A percentile compares a stretch with the other conserved stretches of the same genome.
Conservation (phyloP, 2,888 invertebrate species). For the Teinopalpus imperialis region DNA sequence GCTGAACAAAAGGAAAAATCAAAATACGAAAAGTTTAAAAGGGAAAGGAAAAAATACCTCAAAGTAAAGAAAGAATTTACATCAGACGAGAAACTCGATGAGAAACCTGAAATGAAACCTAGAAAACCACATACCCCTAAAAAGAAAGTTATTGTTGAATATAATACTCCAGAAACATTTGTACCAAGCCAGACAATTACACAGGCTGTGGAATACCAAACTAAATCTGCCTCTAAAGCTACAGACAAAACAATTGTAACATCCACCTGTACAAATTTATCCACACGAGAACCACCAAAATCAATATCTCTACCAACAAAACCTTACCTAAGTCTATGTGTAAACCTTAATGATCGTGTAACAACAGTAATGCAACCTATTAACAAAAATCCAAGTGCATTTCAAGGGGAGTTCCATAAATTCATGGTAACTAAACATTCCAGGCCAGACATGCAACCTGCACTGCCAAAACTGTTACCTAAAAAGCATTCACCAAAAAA, state of each 20-base stretch:
- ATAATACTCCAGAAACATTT: constrained; percentile 13
- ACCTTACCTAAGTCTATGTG: constrained; percentile 34
- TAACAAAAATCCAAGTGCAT: constrained; percentile 68
- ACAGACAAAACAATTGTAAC: constrained; percentile 10
- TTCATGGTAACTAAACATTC: constrained; percentile 49
- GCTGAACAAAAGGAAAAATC: constrained; percentile 45
- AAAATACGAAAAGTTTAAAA: constrained; percentile 41
- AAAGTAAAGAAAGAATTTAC: constrained; percentile 36
- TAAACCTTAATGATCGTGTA: constrained; percentile 43
- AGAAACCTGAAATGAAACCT: constrained; percentile 53
- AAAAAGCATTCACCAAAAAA: constrained; percentile 29
- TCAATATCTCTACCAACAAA: constrained; percentile 26
- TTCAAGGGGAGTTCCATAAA: constrained; percentile 66
- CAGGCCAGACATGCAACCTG: constrained; percentile 1
- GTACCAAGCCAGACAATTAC: constrained; percentile 7
- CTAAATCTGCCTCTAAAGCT: too few relatives aligned
- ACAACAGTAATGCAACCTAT: constrained; percentile 53
- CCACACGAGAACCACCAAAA: constrained; percentile 24
- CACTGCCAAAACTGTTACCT: constrained; percentile 1
- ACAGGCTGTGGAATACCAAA: neutral
- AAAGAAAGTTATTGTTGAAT: constrained; percentile 38
- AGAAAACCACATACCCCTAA: constrained; percentile 61
- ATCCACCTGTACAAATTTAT: too few relatives aligned
- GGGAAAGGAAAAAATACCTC: constrained; percentile 36
- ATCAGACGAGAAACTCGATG: constrained; percentile 42